Conservation (phyloP, 2,888 invertebrate species). For the Unio delphinus region DNA sequence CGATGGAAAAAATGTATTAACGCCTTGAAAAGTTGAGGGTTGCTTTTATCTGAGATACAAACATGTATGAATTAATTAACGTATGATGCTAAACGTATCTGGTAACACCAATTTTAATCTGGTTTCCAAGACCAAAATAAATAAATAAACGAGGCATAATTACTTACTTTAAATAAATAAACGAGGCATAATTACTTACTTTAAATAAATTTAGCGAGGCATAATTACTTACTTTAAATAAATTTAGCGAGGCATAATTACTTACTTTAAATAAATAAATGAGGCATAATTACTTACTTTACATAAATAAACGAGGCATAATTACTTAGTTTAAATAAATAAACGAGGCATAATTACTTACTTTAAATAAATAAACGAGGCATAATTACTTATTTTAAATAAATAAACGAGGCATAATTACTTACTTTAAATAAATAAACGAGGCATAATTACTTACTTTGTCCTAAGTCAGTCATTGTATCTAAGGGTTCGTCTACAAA, state of each 20-base stretch:
- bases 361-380: conserved; percentile 4
- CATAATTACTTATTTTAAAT: conserved; percentile 17
- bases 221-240: background rate
- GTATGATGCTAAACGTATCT: background rate
- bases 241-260: too few species aligned
- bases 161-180: too few species aligned
- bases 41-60: too few species aligned
- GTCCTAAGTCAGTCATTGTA: conserved; percentile 32
- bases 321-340: conserved; percentile 18
- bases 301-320: too few species aligned
- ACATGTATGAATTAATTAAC: too few species aligned
- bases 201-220: too few species aligned
- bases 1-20: too few species aligned
- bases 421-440: conserved; percentile 15
- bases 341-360: conserved; percentile 8
- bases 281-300: too few species aligned
- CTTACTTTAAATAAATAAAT: too few species aligned
- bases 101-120: background rate
- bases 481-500: conserved; percentile 38
- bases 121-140: background rate
- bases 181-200: too few species aligned
- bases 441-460: conserved; percentile 18
- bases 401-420: background rate
- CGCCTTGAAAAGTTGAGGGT: too few species aligned
- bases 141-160: too few species aligned